Evolutionary conservation across 2,888 invertebrate genomes (phyloP).

Genomic region (Zygogramma bicolorata): DNA sequence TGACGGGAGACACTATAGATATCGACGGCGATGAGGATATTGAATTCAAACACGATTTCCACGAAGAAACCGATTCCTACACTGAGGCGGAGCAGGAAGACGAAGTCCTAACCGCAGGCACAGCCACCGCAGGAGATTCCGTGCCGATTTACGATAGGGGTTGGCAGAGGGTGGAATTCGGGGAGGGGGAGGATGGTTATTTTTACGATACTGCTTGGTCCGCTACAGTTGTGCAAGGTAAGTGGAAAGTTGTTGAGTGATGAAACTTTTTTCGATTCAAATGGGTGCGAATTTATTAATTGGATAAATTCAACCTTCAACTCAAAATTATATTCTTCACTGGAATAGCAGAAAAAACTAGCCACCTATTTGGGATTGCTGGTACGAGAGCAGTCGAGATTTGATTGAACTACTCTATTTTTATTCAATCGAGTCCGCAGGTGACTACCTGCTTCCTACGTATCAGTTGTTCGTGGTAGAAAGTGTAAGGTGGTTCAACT

Average conservation of each 20-base stretch:
- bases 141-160: slow-evolving; percentile 21
- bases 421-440: too few relatives aligned
- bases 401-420: too few relatives aligned
- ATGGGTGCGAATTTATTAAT: too few relatives aligned
- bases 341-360: too few relatives aligned
- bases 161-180: slow-evolving; percentile 55
- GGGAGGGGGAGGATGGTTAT: slow-evolving; percentile 66
- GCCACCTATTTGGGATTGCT: too few relatives aligned
- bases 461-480: too few relatives aligned
- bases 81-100: slow-evolving; percentile 35
- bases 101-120: slow-evolving; percentile 23
- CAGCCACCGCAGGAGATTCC: background rate
- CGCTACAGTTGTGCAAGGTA: slow-evolving; percentile 52
- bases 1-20: slow-evolving; percentile 68
- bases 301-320: too few relatives aligned
- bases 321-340: too few relatives aligned
- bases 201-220: slow-evolving; percentile 67
- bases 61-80: slow-evolving; percentile 27
- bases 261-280: too few relatives aligned
- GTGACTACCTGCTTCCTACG: too few relatives aligned
- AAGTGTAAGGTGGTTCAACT: too few relatives aligned
- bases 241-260: slow-evolving; percentile 15
- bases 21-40: slow-evolving; percentile 56
- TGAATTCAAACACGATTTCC: slow-evolving; percentile 6
- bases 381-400: too few relatives aligned